A percentile compares a stretch with the other conserved stretches of the same genome.
Evolutionary conservation across 2,888 invertebrate genomes (phyloP).

Genomic region (Coenonympha arcania): DNA sequence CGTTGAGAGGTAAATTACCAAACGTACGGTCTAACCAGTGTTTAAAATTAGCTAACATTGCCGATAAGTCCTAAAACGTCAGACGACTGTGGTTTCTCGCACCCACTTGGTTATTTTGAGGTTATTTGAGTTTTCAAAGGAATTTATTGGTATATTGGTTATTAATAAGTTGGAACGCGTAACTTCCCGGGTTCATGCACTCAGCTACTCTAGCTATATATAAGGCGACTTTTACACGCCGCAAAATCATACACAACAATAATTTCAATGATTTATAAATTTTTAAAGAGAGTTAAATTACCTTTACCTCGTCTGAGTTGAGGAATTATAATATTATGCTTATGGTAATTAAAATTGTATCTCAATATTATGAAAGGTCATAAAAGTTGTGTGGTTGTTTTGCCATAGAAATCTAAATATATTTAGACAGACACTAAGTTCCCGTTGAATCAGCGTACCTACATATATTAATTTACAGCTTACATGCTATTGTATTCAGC

Average conservation of each 20-base stretch:
- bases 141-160: conserved; percentile 7
- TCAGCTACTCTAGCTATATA: background rate
- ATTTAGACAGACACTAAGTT: conserved; percentile 9
- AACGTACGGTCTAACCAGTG: conserved; percentile 10
- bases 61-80: conserved; percentile 4
- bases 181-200: conserved; percentile 1
- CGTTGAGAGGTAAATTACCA: conserved; percentile 18
- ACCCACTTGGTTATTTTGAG: conserved; percentile 5
- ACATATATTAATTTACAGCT: conserved; percentile 29
- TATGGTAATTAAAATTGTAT: too few relatives aligned
- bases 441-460: conserved; percentile 35
- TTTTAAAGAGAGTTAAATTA: too few relatives aligned
- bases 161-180: conserved; percentile 8
- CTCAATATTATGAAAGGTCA: too few relatives aligned
- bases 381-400: background rate
- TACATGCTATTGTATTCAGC: conserved; percentile 36
- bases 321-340: too few relatives aligned
- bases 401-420: background rate
- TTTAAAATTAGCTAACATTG: conserved; percentile 14
- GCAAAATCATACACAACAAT: too few relatives aligned
- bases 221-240: background rate
- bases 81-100: conserved; percentile 2
- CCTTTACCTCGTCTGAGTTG: too few relatives aligned
- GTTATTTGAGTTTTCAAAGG: conserved; percentile 9
- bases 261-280: too few relatives aligned